Conservation (phyloP, 2,797 vertebrate genomes). For the Coregonus ussuriensis region DNA sequence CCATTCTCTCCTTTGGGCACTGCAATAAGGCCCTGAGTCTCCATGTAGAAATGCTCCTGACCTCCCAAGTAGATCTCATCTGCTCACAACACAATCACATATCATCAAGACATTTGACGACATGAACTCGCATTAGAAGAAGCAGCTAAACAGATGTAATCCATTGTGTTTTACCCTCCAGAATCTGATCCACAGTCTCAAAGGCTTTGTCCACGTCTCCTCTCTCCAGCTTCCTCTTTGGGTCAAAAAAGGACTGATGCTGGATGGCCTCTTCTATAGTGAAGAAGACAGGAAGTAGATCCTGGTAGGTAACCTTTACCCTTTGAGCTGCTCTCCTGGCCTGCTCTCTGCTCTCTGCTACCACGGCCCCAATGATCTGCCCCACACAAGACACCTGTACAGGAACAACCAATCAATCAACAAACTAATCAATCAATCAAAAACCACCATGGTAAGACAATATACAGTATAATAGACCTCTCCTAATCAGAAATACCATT, state of each 20-base stretch:
- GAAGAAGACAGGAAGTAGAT: slow-evolving; percentile 55
- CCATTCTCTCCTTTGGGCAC: slow-evolving; percentile 57
- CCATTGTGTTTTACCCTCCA: slow-evolving; percentile 45
- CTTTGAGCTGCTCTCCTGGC: slow-evolving; percentile 46
- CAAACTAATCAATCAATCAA: background rate
- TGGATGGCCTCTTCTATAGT: slow-evolving; percentile 60
- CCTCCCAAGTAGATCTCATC: slow-evolving; percentile 56
- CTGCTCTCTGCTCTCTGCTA: slow-evolving; percentile 54
- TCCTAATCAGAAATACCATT: background rate
- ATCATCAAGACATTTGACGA: background rate
- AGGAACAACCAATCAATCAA: background rate
- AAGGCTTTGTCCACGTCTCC: slow-evolving; percentile 55
- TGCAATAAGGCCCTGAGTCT: slow-evolving; percentile 60
- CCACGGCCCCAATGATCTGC: slow-evolving; percentile 56
- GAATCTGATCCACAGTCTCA: slow-evolving; percentile 44
- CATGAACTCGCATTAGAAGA: background rate
- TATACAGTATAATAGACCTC: background rate
- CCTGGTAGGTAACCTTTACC: slow-evolving; percentile 44
- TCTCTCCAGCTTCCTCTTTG: slow-evolving; percentile 53
- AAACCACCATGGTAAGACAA: background rate
- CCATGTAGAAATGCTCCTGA: slow-evolving; percentile 69
- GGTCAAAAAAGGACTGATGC: slow-evolving; percentile 56
- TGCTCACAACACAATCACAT: slow-evolving; percentile 19
- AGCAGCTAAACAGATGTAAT: background rate
- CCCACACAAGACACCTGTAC: slow-evolving; percentile 54